Conservation (phyloP, 2,113 vertebrate species). For the Phrynosoma blainvillii region DNA sequence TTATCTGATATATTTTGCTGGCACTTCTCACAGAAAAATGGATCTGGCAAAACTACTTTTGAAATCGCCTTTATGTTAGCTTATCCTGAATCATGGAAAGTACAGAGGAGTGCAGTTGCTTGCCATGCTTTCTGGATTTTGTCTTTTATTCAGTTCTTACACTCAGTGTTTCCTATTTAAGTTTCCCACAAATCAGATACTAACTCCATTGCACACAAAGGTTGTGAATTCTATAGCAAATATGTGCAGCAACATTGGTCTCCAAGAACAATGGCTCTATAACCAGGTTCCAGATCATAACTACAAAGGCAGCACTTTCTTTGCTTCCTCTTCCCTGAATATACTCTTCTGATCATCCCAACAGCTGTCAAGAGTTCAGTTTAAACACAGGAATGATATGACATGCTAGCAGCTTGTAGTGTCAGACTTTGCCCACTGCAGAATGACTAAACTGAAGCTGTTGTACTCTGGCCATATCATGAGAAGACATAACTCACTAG, state of each 20-base stretch:
- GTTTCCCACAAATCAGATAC: neutral
- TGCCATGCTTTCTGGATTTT: neutral
- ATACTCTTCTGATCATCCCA: neutral
- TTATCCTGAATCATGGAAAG: neutral
- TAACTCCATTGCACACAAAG: no score
- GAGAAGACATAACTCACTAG: no score
- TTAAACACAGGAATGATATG: no score
- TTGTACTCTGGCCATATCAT: no score
- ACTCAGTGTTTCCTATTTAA: neutral
- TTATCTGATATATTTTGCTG: conserved; percentile 13
- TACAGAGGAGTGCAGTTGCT: neutral
- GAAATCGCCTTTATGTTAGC: neutral
- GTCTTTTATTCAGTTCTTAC: neutral
- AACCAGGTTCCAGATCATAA: neutral
- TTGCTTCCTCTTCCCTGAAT: neutral
- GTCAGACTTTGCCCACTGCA: no score
- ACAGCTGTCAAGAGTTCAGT: no score
- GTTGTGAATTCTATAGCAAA: neutral
- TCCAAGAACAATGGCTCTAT: neutral
- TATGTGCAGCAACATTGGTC: neutral
- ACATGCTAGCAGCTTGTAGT: no score
- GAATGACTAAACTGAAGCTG: no score
- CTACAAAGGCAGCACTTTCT: neutral
- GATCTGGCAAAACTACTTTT: neutral
- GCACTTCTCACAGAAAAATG: conserved; percentile 5